Evolutionary conservation across 2,888 invertebrate species (phyloP), one percentile per base, ranked within the genome.

Genomic region (Diachrysia chrysitis): DNA sequence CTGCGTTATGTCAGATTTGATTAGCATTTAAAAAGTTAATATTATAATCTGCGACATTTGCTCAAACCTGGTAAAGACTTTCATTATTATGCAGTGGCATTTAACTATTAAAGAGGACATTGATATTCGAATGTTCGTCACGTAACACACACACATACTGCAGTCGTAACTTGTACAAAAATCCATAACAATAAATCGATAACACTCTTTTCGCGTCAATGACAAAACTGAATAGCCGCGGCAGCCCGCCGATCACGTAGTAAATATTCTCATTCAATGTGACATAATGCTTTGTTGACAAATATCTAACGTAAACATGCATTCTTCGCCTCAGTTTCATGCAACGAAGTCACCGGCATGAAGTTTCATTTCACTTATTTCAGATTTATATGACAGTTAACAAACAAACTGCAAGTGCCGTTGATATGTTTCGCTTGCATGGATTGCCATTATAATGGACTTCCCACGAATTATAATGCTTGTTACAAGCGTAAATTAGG

Each of bases 201-300:
- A 37, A 51, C 54, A 66, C 62, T 58, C 53, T 67, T 72, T 69
- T 75, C 78, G 76, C 64, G 69, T 78, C 66, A 73, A 71, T 73
- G 63, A 79, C 75, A 75, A 73, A 84, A 85, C 81, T 80, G 79
- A 85, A 81, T 80, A 73, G 71, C 60, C 62, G 66, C 57, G 46
- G 59, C 57, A 48, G 64, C 29, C 48, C 54, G 23, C 17, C 37
- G 55, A 66, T 66, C 81, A 69, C 63, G 68, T 67, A 74, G 69
- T 75, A 82, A 79, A 81, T 85, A 80, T 80, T 84, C 78, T 85
- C 80, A 87, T 87, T 88, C 78, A 86, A 83, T 82, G 83, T 82
- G 78, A 84, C 83, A 86, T 81, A 84, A 86, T 82, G 81, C 74
- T 74, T 83, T 93, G 90, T 93, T 92, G 90, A 92, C 88, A 93